These are phyloP conservation scores for Leptinotarsa lineolata DNA, from an alignment of 1,140 invertebrate species.

Conservation along the genomic window DNA sequence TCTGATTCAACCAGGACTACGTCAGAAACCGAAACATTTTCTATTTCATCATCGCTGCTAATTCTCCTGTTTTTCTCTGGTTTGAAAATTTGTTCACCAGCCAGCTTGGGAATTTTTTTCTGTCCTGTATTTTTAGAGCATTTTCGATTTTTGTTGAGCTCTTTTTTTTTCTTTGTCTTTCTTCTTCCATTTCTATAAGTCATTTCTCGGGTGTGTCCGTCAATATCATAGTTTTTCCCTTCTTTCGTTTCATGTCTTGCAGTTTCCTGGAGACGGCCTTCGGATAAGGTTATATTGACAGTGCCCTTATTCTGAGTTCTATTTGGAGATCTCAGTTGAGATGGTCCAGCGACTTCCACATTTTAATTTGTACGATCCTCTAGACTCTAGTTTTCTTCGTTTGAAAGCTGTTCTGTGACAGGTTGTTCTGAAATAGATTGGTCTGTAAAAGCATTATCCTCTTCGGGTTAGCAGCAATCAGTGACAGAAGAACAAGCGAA, in stretches of 20 bases:
- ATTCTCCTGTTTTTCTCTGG: not conserved
- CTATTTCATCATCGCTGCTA: not conserved
- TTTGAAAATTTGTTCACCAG: not conserved
- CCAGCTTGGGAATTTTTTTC: no score
- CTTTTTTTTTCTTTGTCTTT: not conserved
- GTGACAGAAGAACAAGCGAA: constrained; percentile 25
- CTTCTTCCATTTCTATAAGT: not conserved
- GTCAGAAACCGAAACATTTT: not conserved
- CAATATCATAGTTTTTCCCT: not conserved
- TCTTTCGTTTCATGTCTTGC: not conserved
- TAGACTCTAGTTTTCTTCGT: not conserved
- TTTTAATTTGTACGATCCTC: constrained; percentile 12
- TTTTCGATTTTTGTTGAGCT: not conserved
- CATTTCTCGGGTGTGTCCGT: not conserved
- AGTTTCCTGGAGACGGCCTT: not conserved
- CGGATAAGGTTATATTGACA: not conserved
- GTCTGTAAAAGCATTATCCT: not conserved
- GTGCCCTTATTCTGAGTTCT: not conserved
- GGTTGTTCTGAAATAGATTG: not conserved
- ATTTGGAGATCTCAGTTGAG: not conserved
- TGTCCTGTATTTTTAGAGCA: no score
- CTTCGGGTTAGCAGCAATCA: not conserved
- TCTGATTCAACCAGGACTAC: not conserved
- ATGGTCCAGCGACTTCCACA: constrained; percentile 1
- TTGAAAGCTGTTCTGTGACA: not conserved